These are phyloP conservation scores for Drepanosiphum platanoidis DNA, from an alignment of 2,888 invertebrate genomes.

Conservation along the genomic window DNA sequence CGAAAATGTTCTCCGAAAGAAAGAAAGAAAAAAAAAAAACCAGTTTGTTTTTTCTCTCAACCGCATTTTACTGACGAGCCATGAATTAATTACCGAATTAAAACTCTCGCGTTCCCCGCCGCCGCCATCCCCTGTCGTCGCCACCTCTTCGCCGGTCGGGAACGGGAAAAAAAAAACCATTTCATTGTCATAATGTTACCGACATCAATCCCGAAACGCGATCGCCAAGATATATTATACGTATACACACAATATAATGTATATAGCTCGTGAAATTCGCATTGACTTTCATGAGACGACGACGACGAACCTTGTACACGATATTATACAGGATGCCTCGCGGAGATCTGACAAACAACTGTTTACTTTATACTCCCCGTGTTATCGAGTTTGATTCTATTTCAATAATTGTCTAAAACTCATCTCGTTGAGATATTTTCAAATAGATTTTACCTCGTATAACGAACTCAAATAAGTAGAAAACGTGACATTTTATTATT, in stretches of 20 bases:
- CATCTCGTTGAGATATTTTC: no score
- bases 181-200: conserved; percentile 3
- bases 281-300: background rate
- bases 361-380: no score
- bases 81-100: conserved; percentile 48
- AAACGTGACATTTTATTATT: no score
- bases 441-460: no score
- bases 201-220: conserved; percentile 6
- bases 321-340: no score
- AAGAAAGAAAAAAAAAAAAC: no score
- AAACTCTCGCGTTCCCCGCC: background rate
- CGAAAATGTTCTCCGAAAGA: conserved; percentile 40
- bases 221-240: background rate
- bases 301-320: background rate
- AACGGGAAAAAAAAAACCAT: background rate
- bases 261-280: background rate
- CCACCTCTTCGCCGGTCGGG: background rate
- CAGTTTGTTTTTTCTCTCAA: conserved; percentile 39
- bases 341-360: no score
- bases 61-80: conserved; percentile 21
- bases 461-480: no score
- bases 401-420: no score
- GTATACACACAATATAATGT: no score
- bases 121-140: background rate
- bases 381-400: no score